Conservation (phyloP, 2,113 vertebrate species). For the Brachionichthys hirsutus region DNA sequence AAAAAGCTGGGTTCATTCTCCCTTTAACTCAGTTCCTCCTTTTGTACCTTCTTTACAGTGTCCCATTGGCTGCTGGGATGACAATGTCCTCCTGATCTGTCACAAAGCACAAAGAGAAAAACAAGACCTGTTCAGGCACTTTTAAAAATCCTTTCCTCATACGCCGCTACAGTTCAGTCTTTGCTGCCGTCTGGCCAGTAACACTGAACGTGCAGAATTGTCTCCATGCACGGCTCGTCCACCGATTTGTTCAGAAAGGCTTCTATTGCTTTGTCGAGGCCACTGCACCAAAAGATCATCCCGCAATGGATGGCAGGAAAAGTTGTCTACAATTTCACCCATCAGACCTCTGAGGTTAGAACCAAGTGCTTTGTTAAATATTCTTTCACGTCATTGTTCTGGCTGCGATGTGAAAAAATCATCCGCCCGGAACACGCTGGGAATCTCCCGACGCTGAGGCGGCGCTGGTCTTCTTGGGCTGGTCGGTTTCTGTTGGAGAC, state of each 20-base stretch:
- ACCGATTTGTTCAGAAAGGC: constrained; percentile 55
- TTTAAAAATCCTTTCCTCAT: constrained; percentile 42
- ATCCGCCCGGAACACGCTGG: constrained; percentile 88
- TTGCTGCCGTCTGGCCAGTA: constrained; percentile 46
- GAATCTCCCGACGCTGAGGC: constrained; percentile 79
- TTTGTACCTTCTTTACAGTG: constrained; percentile 37
- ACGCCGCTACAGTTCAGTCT: constrained; percentile 66
- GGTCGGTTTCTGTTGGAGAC: constrained; percentile 77
- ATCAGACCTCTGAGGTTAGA: constrained; percentile 59
- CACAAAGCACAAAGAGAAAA: constrained; percentile 42
- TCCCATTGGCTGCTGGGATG: constrained; percentile 27
- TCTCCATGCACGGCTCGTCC: constrained; percentile 33
- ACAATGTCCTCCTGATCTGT: constrained; percentile 15
- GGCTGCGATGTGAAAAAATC: constrained; percentile 86
- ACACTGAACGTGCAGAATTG: constrained; percentile 33
- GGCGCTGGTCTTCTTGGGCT: constrained; percentile 75
- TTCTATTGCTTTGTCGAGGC: constrained; percentile 71
- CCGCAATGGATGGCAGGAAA: constrained; percentile 62
- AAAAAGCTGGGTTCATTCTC: constrained; percentile 49
- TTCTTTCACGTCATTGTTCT: constrained; percentile 57
- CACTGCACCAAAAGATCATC: constrained; percentile 38
- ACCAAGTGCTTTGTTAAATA: constrained; percentile 22
- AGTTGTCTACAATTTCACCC: constrained; percentile 36
- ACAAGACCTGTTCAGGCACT: constrained; percentile 65
- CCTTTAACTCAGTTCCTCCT: constrained; percentile 17